Conservation (phyloP, 2,888 invertebrate species). For the Pyrochroa serraticornis region DNA sequence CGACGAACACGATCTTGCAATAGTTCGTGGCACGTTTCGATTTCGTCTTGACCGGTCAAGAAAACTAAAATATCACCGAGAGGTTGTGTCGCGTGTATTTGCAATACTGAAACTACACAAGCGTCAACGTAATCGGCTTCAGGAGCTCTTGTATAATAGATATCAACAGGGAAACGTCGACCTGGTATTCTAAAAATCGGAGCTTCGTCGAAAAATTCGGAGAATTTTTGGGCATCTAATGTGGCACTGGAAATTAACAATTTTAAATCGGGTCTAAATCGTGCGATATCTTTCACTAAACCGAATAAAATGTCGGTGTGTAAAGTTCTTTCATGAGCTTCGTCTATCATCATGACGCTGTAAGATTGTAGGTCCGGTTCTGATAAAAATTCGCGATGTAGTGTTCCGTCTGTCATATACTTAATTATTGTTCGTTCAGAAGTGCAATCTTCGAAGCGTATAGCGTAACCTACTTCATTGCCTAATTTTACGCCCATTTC, state of each 20-base stretch:
- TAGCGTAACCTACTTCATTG: constrained; percentile 87
- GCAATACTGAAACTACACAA: constrained; percentile 94
- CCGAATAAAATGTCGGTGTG: constrained; percentile 99
- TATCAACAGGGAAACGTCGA: constrained; percentile 92
- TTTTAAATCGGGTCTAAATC: constrained; percentile 89
- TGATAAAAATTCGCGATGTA: constrained; percentile 94
- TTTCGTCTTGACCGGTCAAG: constrained; percentile 92
- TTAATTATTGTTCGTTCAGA: constrained; percentile 96
- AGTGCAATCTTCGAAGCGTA: constrained; percentile 99
- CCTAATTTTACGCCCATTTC: constrained; percentile 97
- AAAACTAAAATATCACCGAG: constrained; percentile 96
- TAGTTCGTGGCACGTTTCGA: constrained; percentile 88
- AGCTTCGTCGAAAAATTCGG: constrained; percentile 97
- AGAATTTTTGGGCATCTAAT: constrained; percentile 97
- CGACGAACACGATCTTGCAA: constrained; percentile 88
- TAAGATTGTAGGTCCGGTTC: constrained; percentile 96
- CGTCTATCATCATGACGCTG: constrained; percentile 99
- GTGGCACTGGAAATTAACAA: constrained; percentile 97
- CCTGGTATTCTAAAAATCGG: constrained; percentile 98
- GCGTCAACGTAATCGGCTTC: constrained; percentile 99
- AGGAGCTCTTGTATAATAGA: constrained; percentile 98
- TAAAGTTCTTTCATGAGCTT: constrained; percentile 97
- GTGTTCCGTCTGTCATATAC: constrained; percentile 99
- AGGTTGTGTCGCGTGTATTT: constrained; percentile 98
- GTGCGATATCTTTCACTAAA: constrained; percentile 92